Conservation (phyloP, 2,797 vertebrate genomes). For the Galaxias olidus region DNA sequence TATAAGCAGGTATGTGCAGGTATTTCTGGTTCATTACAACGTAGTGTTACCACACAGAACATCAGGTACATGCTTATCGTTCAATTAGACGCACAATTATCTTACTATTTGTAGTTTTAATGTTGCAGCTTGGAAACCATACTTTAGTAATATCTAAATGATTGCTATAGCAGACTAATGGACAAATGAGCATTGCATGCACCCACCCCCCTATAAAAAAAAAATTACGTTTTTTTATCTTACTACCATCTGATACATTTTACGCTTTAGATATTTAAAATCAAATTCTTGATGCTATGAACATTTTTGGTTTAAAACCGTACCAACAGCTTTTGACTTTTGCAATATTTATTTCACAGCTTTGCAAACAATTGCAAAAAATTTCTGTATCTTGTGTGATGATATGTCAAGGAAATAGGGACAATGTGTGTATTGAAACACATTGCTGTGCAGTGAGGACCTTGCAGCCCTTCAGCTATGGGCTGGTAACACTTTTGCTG, state of each 20-base stretch:
- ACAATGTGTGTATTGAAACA: slow-evolving; percentile 68
- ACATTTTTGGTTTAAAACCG: slow-evolving; percentile 20
- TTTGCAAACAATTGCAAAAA: slow-evolving; percentile 70
- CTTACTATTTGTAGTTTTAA: slow-evolving; percentile 38
- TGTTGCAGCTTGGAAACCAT: slow-evolving; percentile 29
- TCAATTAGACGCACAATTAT: slow-evolving; percentile 55
- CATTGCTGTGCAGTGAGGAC: slow-evolving; percentile 65
- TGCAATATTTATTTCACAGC: slow-evolving; percentile 72
- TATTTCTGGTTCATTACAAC: slow-evolving; percentile 54
- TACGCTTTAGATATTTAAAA: no score
- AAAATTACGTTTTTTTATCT: no score
- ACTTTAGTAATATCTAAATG: slow-evolving; percentile 12
- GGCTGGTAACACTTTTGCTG: slow-evolving; percentile 72
- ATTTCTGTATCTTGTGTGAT: slow-evolving; percentile 65
- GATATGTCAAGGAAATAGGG: slow-evolving; percentile 66
- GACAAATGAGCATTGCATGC: slow-evolving; percentile 17
- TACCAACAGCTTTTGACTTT: slow-evolving; percentile 61
- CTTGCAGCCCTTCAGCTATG: slow-evolving; percentile 69
- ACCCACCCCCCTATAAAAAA: neutral
- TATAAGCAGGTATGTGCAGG: slow-evolving; percentile 46
- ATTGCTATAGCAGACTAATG: slow-evolving; percentile 20
- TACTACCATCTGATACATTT: no score
- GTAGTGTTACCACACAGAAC: slow-evolving; percentile 35
- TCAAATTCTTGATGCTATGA: no score
- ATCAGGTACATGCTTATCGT: slow-evolving; percentile 33